Conservation (phyloP, 2,888 invertebrate genomes). For the Pterostichus madidus region DNA sequence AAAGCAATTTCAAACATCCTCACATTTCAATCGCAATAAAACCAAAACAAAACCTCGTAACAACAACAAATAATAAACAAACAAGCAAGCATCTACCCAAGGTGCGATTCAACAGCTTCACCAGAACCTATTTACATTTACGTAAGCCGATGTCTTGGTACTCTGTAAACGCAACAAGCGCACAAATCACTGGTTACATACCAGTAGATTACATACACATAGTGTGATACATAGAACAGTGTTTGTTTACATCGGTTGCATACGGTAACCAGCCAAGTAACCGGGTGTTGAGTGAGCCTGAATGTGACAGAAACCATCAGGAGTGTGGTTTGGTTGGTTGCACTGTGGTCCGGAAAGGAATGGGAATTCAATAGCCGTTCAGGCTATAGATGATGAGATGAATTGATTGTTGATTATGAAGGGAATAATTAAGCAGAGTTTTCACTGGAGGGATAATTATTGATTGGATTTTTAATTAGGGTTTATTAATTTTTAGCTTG, state of each 20-base stretch:
- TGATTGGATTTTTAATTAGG: not conserved
- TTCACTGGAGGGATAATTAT: not conserved
- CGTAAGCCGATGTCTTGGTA: no score
- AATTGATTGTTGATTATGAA: not conserved
- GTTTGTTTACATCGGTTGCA: constrained; percentile 14
- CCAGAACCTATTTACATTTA: no score
- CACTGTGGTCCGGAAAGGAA: not conserved
- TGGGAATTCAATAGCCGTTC: not conserved
- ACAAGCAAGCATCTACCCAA: not conserved
- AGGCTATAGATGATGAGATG: not conserved
- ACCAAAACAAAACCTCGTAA: not conserved
- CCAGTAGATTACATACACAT: not conserved
- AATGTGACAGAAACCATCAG: constrained; percentile 17
- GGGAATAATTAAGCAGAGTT: not conserved
- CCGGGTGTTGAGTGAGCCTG: not conserved
- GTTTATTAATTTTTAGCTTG: no score
- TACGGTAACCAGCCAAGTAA: not conserved
- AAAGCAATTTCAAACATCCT: not conserved
- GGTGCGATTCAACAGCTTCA: not conserved
- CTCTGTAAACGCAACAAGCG: no score
- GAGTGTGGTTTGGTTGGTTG: not conserved
- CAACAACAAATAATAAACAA: no score
- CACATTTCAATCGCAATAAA: not conserved
- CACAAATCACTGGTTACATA: not conserved
- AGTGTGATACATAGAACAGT: not conserved